phyloP scores from a whole-genome alignment of 2,888 invertebrate species.

The Andrena fulva region DNA sequence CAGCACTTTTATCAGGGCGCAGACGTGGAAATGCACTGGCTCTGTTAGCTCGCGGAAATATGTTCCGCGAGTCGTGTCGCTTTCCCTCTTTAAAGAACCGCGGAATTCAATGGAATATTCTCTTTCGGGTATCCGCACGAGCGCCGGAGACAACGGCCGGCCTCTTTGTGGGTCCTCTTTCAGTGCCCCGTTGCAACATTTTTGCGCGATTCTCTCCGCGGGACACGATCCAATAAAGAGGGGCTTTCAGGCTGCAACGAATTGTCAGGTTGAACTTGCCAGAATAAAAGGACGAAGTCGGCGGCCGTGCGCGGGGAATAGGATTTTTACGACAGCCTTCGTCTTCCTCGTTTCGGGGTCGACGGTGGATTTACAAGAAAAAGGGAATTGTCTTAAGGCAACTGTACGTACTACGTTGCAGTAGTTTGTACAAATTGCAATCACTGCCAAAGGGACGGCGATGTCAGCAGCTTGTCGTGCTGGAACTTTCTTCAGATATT shows the following conservation, averaged over 20 bases:
- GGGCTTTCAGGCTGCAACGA: conserved; percentile 23
- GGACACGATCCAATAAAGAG: conserved; percentile 24
- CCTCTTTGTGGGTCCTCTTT: not conserved
- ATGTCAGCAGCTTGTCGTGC: not conserved
- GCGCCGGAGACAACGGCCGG: not conserved
- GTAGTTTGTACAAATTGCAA: not conserved
- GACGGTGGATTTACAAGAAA: not conserved
- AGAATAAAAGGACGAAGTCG: conserved; percentile 19
- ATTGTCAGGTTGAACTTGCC: conserved; percentile 5
- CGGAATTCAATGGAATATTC: conserved; percentile 12
- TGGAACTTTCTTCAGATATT: no score
- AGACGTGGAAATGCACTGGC: not conserved
- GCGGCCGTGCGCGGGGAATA: conserved; percentile 8
- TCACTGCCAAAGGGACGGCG: not conserved
- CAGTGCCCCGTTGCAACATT: not conserved
- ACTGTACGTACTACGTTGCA: not conserved
- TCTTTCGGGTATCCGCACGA: not conserved
- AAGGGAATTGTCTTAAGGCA: not conserved
- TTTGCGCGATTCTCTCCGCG: not conserved
- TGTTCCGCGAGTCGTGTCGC: not conserved
- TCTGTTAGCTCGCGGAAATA: not conserved
- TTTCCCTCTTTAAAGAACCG: not conserved
- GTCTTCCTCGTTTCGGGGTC: conserved; percentile 10
- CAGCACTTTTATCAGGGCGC: not conserved
- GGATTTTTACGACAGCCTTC: conserved; percentile 36